These are phyloP conservation scores for Microtus obscurus DNA, from an alignment of 2,797 vertebrate species.

Conservation along the genomic window DNA sequence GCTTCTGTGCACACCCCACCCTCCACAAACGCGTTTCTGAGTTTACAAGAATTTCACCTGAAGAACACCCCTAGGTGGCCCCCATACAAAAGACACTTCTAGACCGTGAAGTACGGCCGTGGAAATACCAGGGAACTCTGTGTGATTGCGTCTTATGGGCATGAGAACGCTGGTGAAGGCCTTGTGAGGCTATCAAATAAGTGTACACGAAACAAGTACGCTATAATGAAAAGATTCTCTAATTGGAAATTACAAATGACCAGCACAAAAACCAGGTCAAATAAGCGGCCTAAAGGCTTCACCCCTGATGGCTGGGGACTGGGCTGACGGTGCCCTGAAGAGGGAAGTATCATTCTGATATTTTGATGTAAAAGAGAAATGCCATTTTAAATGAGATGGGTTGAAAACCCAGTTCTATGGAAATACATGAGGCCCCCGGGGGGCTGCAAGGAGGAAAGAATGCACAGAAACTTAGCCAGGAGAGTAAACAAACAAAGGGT, in stretches of 20 bases:
- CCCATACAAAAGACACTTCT: background rate
- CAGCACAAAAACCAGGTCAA: background rate
- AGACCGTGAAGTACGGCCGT: background rate
- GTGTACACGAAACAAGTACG: background rate
- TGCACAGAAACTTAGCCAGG: background rate
- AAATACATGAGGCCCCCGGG: background rate
- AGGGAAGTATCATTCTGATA: background rate
- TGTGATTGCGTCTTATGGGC: background rate
- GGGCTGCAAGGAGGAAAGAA: background rate
- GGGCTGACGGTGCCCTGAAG: background rate
- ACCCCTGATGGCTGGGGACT: background rate
- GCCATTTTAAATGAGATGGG: background rate
- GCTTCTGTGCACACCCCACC: background rate
- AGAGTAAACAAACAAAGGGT: background rate
- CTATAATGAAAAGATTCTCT: background rate
- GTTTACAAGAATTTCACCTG: no score
- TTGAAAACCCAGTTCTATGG: background rate
- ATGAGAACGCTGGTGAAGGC: background rate
- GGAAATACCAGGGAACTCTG: background rate
- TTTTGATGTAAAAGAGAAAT: background rate
- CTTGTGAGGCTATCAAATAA: background rate
- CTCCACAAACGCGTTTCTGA: background rate
- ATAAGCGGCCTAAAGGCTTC: background rate
- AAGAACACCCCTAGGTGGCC: background rate
- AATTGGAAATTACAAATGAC: background rate